These are phyloP conservation scores for Zoanthus sociatus DNA, from an alignment of 92 coral and sea anemone genomes.

Conservation along the genomic window DNA sequence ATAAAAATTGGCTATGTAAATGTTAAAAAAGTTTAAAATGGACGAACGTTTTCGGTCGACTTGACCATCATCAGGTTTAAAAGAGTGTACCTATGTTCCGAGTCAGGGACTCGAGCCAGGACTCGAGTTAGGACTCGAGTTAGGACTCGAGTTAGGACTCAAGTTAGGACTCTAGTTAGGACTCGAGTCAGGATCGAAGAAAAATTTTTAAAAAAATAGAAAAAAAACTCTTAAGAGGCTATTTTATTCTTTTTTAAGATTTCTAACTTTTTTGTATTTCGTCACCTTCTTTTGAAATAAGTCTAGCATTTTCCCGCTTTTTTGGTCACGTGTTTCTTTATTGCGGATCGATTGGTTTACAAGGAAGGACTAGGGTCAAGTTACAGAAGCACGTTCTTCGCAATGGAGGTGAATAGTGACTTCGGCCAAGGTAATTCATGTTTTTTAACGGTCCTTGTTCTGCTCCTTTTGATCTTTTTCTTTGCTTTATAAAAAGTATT, in stretches of 20 bases:
- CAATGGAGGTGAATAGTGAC: constrained; percentile 1
- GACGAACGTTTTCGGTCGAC: too few species aligned
- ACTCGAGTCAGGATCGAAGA: neutral
- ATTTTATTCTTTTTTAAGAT: neutral
- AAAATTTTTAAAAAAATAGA: too few species aligned
- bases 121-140: neutral
- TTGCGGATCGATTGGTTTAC: constrained; percentile 1
- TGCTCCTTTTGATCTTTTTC: constrained; percentile 3
- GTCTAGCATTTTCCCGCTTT: constrained; percentile 6
- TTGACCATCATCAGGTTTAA: too few species aligned
- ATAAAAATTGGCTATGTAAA: too few species aligned
- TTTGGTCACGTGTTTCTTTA: constrained; percentile 4
- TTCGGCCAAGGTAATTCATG: neutral
- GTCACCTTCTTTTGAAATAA: constrained; percentile 3
- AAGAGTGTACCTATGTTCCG: neutral
- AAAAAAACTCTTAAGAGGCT: neutral
- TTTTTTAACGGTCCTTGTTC: constrained; percentile 6
- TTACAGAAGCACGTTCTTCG: constrained; percentile 1
- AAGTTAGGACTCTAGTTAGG: neutral
- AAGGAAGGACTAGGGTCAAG: neutral
- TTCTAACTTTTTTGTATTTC: neutral
- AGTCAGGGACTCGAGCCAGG: neutral
- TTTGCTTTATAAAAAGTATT: neutral
- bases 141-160: neutral
- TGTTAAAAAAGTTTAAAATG: too few species aligned